Evolutionary conservation across 2,888 invertebrate genomes (phyloP).

Genomic region (Cerastis rubricosa): DNA sequence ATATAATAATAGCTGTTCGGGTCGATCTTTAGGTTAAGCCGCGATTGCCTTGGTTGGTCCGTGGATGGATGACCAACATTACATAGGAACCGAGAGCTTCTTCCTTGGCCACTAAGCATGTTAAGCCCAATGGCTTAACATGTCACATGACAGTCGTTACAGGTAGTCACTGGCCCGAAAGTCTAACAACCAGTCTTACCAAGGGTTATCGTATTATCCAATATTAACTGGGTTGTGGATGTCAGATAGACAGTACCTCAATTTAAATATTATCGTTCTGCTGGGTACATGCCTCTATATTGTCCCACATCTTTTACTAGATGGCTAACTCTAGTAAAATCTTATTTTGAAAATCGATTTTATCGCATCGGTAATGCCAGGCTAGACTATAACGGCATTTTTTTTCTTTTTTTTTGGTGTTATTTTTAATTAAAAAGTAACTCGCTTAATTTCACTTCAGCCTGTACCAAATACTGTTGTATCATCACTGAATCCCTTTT

Average conservation of each 20-base stretch:
- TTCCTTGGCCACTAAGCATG: not conserved
- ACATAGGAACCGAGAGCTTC: not conserved
- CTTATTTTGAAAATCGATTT: not conserved
- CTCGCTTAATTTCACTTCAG: not conserved
- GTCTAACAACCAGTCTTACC: not conserved
- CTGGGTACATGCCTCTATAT: not conserved
- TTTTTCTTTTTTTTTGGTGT: no score
- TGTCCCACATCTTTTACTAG: not conserved
- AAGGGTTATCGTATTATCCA: not conserved
- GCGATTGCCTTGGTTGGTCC: not conserved
- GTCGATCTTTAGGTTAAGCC: not conserved
- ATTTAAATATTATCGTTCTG: not conserved
- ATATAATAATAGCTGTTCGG: not conserved
- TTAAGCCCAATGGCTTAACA: no score
- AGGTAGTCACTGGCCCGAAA: not conserved
- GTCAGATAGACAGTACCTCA: not conserved
- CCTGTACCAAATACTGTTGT: not conserved
- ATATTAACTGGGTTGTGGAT: not conserved
- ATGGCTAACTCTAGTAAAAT: not conserved
- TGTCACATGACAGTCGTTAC: not conserved
- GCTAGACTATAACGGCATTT: not conserved
- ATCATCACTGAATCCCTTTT: not conserved
- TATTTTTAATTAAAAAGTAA: not conserved
- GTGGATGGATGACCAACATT: not conserved
- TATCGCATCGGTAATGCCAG: not conserved